Base-by-base conservation (phyloP, 2,113 vertebrate species). In the Dromaius novaehollandiae region DNA sequence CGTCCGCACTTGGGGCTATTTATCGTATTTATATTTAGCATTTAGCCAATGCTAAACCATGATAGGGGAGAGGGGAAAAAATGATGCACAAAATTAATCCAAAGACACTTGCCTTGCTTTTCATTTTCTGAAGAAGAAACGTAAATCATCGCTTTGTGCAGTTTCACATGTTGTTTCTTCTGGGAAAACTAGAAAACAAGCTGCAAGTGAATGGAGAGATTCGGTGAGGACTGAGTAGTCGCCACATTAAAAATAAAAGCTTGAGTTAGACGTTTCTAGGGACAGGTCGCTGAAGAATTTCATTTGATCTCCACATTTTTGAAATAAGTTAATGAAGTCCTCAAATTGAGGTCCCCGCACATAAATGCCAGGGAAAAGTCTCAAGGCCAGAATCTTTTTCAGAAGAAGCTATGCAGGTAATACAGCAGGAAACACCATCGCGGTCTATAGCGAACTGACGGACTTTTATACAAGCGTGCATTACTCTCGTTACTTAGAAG, bases 21-120 rank as follows among this genome's bases (percentile, higher is more conserved):
- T 15, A 0, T 1, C 5, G 18, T 24, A 2, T 4, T 10, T 10
- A 8, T 13, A 50, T 20, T 2, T 4, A 15, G 38, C 28, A 1
- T 44, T 74, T 17, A 30, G 44, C 44, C 22, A 4, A 4, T 3
- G 38, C 12, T 32, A 34, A 28, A 66, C 40, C 22, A 1, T 2
- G 22, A 14, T 3, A 4, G 81, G 56, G 28, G 82, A 8, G 46
- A 36, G 24, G 24, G 4, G 6, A 18, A 24, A 13, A 10, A 55
- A 53, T 18, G n/a, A 21, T 7, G 24, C 28, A 3, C 28, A 32
- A 6, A n/a, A 25, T 13, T 11, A 53, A 40, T 4, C 44, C 58
- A 12, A 40, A 25, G 51, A 26, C 48, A 30, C 34, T 46, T 40
- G 32, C 42, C 44, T 21, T 5, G 13, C 30, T 92, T 32, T 25